phyloP scores from a whole-genome alignment of 2,113 vertebrate genomes.

The Stigmatopora argus region DNA sequence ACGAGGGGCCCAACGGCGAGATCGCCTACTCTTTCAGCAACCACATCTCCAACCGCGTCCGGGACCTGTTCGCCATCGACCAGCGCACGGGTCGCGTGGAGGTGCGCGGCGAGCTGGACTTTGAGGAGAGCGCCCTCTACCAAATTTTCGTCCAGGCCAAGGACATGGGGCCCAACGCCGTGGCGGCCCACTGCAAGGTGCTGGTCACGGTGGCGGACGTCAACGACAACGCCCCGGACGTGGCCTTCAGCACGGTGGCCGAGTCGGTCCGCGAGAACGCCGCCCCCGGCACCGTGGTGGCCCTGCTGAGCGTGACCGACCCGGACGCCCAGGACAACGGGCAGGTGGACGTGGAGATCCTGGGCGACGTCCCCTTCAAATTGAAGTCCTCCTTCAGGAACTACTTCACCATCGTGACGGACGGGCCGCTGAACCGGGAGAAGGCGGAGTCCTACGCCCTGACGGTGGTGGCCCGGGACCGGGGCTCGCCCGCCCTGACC shows the following conservation, averaged over 20 bases:
- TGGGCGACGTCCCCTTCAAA: slow-evolving; percentile 90
- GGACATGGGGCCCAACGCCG: slow-evolving; percentile 91
- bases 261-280: slow-evolving; percentile 92
- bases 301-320: slow-evolving; percentile 90
- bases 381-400: slow-evolving; percentile 92
- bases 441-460: slow-evolving; percentile 84
- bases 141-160: slow-evolving; percentile 96
- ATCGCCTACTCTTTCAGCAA: slow-evolving; percentile 92
- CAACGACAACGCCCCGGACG: slow-evolving; percentile 95
- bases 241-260: slow-evolving; percentile 94
- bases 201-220: slow-evolving; percentile 84
- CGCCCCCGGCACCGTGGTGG: slow-evolving; percentile 89
- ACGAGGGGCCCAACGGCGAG: slow-evolving; percentile 93
- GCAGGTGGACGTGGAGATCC: slow-evolving; percentile 87
- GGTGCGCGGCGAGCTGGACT: slow-evolving; percentile 90
- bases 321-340: slow-evolving; percentile 91
- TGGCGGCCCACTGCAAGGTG: slow-evolving; percentile 95
- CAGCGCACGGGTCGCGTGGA: slow-evolving; percentile 87
- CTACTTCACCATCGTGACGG: slow-evolving; percentile 92
- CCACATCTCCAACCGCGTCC: slow-evolving; percentile 85
- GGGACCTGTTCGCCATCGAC: slow-evolving; percentile 86
- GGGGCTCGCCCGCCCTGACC: slow-evolving; percentile 80
- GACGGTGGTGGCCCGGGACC: slow-evolving; percentile 86
- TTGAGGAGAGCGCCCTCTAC: slow-evolving; percentile 86
- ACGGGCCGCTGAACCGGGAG: slow-evolving; percentile 89